Conservation (phyloP, 2,888 invertebrate species). For the Mesorhabditis belari region DNA sequence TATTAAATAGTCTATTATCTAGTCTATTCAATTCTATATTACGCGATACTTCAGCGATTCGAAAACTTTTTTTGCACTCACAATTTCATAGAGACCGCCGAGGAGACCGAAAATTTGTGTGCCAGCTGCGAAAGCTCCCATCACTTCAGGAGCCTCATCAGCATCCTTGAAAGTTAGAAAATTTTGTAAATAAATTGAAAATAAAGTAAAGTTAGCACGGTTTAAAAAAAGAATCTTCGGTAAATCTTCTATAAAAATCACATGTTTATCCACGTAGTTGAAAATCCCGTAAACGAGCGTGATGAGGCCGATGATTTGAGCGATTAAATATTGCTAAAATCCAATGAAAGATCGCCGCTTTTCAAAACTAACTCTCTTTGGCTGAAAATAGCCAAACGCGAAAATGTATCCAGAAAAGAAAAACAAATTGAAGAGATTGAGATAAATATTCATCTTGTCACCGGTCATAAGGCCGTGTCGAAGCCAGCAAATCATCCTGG, state of each 20-base stretch:
- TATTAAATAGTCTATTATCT: too few species aligned
- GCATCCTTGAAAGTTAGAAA: neutral
- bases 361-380: conserved; percentile 34
- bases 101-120: conserved; percentile 44
- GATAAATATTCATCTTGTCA: conserved; percentile 35
- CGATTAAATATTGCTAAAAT: conserved; percentile 42
- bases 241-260: too few species aligned
- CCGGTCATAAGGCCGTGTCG: conserved; percentile 44
- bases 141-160: conserved; percentile 19
- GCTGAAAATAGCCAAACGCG: conserved; percentile 47
- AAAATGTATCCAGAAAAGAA: conserved; percentile 37
- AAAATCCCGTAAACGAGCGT: conserved; percentile 30
- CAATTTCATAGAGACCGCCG: conserved; percentile 44
- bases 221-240: too few species aligned
- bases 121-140: conserved; percentile 46
- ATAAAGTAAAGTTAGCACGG: too few species aligned
- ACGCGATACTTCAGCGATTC: too few species aligned
- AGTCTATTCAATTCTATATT: too few species aligned
- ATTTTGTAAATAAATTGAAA: too few species aligned
- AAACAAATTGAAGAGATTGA: conserved; percentile 40
- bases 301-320: conserved; percentile 28
- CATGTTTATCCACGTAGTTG: conserved; percentile 32
- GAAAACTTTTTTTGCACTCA: conserved; percentile 6
- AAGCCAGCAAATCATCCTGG: conserved; percentile 45
- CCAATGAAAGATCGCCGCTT: conserved; percentile 1